Conservation (phyloP, 2,888 invertebrate genomes). For the Monoplex corrugatus region DNA sequence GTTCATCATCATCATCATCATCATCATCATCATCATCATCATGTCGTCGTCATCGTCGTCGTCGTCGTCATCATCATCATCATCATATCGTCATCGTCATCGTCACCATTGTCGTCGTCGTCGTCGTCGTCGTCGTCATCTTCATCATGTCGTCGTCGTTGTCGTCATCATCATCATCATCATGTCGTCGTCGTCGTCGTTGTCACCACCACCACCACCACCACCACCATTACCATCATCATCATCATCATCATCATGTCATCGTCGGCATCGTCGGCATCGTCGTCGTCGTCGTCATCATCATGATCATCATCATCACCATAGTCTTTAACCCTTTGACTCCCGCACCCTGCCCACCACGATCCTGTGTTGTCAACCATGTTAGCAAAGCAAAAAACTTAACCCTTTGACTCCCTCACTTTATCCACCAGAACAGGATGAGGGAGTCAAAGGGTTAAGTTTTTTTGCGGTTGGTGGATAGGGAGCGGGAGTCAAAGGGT, state of each 20-base stretch:
- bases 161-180: not conserved
- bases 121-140: not conserved
- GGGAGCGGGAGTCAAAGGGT: too few relatives aligned
- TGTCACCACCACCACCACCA: not conserved
- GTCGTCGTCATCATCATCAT: not conserved
- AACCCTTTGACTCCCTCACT: too few relatives aligned
- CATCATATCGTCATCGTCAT: not conserved
- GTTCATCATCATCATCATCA: not conserved
- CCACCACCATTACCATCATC: not conserved
- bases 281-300: not conserved
- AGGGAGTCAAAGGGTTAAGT: too few relatives aligned
- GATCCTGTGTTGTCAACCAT: too few relatives aligned
- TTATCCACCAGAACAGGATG: too few relatives aligned
- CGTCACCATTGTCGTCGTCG: not conserved
- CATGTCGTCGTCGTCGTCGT: not conserved
- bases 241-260: not conserved
- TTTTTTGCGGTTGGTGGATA: too few relatives aligned
- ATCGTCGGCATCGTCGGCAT: not conserved
- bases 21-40: too few relatives aligned
- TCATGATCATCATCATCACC: slow-evolving; percentile 2
- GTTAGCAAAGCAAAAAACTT: too few relatives aligned
- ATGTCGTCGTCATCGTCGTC: not conserved
- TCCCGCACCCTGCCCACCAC: too few relatives aligned
- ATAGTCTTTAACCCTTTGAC: too few relatives aligned
- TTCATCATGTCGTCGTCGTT: not conserved